phyloP scores from a whole-genome alignment of 2,888 invertebrate species.

The Cosmia trapezina region DNA sequence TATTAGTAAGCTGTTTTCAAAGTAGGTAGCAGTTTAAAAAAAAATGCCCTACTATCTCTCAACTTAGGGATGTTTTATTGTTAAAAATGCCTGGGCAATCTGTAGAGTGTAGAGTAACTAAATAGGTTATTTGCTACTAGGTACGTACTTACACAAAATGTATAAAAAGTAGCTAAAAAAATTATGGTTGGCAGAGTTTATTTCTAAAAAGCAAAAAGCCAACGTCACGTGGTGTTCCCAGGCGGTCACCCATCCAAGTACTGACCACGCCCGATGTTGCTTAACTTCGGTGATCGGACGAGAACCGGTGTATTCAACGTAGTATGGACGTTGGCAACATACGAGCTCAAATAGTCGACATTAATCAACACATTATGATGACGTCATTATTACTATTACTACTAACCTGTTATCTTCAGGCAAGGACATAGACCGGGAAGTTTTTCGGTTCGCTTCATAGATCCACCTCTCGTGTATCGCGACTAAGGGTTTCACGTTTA shows the following conservation, averaged over 20 bases:
- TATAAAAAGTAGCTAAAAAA: too few species aligned
- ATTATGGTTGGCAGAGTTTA: too few species aligned
- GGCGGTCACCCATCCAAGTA: slow-evolving; percentile 85
- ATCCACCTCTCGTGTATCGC: slow-evolving; percentile 89
- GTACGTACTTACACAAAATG: too few species aligned
- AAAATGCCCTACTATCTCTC: too few species aligned
- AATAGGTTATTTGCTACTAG: too few species aligned
- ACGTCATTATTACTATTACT: slow-evolving; percentile 3
- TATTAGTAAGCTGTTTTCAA: too few species aligned
- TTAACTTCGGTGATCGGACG: slow-evolving; percentile 66
- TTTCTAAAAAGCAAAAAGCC: slow-evolving; percentile 51
- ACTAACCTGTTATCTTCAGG: slow-evolving; percentile 84
- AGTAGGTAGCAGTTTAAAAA: too few species aligned
- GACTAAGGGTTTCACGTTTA: slow-evolving; percentile 86
- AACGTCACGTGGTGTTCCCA: slow-evolving; percentile 79
- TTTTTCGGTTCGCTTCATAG: slow-evolving; percentile 84
- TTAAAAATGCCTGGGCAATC: too few species aligned
- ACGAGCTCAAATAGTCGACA: fast-evolving
- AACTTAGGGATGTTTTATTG: too few species aligned
- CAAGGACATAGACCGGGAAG: slow-evolving; percentile 81
- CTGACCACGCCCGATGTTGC: slow-evolving; percentile 84
- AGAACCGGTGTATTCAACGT: slow-evolving; percentile 84
- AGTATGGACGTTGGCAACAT: slow-evolving; percentile 79
- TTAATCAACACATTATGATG: neutral
- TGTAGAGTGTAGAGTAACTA: too few species aligned